Conservation (phyloP, 2,797 vertebrate genomes). For the Myotis daubentonii region DNA sequence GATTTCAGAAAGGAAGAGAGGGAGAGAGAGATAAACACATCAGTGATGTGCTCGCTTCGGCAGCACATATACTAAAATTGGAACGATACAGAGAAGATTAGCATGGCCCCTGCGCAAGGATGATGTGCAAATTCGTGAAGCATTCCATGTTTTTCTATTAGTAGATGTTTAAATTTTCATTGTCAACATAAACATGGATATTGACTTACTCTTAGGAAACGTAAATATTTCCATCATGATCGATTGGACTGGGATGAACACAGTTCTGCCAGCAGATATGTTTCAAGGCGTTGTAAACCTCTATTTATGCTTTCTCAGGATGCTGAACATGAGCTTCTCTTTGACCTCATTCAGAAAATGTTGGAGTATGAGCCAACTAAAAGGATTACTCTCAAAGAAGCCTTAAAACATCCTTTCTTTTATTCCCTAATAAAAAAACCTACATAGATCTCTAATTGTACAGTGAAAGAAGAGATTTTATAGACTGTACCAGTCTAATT, state of each 20-base stretch:
- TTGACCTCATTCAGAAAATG: constrained; percentile 92
- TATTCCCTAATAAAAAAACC: constrained; percentile 74
- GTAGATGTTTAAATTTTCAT: not conserved
- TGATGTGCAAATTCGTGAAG: too few relatives aligned
- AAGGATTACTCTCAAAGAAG: constrained; percentile 90
- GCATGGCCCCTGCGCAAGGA: too few relatives aligned
- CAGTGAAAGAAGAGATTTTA: constrained; percentile 76
- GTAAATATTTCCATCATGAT: constrained; percentile 88
- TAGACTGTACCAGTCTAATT: constrained; percentile 94
- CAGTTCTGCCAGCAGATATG: constrained; percentile 89
- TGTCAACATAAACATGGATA: not conserved
- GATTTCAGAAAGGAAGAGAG: not conserved
- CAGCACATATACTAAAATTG: too few relatives aligned
- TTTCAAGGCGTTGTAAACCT: constrained; percentile 91
- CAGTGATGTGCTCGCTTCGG: too few relatives aligned
- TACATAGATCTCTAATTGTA: not conserved
- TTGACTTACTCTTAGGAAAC: constrained; percentile 86
- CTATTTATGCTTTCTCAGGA: constrained; percentile 90
- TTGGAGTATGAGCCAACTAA: constrained; percentile 91
- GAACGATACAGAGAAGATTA: too few relatives aligned
- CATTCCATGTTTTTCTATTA: not conserved
- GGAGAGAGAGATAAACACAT: not conserved
- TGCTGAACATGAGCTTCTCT: constrained; percentile 89
- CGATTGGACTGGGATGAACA: constrained; percentile 91
- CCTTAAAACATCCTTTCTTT: constrained; percentile 91